Conservation (phyloP, 2,888 invertebrate species). For the Melikaiella ostensackeni region DNA sequence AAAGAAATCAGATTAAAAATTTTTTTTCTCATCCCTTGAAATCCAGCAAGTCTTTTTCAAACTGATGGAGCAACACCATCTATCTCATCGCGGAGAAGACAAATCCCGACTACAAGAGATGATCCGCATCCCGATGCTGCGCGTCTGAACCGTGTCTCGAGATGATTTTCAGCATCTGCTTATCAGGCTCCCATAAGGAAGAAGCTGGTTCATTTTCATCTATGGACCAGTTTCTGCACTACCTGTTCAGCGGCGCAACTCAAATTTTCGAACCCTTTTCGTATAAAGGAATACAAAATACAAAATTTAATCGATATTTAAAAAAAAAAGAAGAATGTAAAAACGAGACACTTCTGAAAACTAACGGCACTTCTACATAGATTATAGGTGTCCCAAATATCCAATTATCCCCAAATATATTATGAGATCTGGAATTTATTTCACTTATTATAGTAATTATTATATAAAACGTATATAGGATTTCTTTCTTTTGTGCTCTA, state of each 20-base stretch:
- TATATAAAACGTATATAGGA: no score
- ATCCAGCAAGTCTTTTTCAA: neutral
- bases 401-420: no score
- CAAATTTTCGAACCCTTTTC: neutral
- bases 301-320: neutral
- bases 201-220: conserved; percentile 52
- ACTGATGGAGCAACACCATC: neutral
- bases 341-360: no score
- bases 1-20: no score
- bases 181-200: conserved; percentile 63
- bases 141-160: conserved; percentile 67
- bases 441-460: no score
- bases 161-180: conserved; percentile 72
- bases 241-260: neutral
- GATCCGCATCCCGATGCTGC: conserved; percentile 54
- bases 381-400: no score
- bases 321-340: no score
- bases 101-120: conserved; percentile 55
- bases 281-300: neutral
- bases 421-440: no score
- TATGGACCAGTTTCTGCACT: conserved; percentile 44
- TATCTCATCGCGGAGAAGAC: neutral
- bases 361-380: no score
- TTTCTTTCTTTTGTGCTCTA: no score
- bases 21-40: no score